A percentile compares a stretch with the other conserved stretches of the same genome.
phyloP scores from a whole-genome alignment of 2,797 vertebrate species.

The Monodelphis domestica region DNA sequence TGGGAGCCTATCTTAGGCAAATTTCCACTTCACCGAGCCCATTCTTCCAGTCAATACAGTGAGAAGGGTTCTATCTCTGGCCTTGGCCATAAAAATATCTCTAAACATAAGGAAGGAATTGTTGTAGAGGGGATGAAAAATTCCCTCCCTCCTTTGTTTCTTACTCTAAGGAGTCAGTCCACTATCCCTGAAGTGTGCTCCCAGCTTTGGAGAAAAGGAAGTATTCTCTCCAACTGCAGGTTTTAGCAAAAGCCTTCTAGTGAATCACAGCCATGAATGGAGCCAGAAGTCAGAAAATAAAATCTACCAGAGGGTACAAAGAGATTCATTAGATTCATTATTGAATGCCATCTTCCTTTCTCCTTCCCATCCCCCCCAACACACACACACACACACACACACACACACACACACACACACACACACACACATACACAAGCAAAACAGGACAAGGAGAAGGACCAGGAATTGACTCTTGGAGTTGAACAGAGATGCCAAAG shows the following conservation, averaged over 20 bases:
- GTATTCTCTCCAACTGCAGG: not conserved
- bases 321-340: too few species aligned
- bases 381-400: too few species aligned
- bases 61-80: not conserved
- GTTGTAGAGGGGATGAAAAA: not conserved
- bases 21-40: not conserved
- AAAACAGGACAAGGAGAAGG: not conserved
- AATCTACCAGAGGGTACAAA: not conserved
- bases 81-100: not conserved
- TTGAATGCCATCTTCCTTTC: not conserved
- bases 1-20: not conserved
- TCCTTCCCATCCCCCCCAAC: not conserved
- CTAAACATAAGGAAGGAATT: not conserved
- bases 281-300: slow-evolving; percentile 11
- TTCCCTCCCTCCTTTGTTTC: not conserved
- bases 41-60: not conserved
- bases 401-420: too few species aligned
- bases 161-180: not conserved
- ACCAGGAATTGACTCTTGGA: not conserved
- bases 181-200: not conserved
- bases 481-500: not conserved
- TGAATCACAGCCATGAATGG: not conserved
- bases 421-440: not conserved
- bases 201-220: not conserved
- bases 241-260: not conserved